Evolutionary conservation across 2,888 invertebrate species (phyloP), one percentile per base, ranked within the genome.

Genomic region (Zhuqinia jingwanae): DNA sequence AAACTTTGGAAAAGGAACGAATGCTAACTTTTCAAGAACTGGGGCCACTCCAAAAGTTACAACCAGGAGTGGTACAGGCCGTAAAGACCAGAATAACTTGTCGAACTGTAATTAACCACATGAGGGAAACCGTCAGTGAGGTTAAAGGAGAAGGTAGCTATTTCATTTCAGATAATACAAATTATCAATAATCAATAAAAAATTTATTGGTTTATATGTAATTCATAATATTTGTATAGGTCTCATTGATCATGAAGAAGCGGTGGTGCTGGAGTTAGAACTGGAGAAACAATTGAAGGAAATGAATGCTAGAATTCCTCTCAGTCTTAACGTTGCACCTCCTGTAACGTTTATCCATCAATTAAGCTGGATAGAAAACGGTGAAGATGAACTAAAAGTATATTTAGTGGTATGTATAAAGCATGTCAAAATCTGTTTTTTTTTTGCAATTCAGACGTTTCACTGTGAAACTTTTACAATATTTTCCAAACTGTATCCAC

Each of bases 21-120:
- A 91, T 94, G 87, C 91, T 92, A 8, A 93, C 94, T 17, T 93
- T 94, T 0, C 92, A 93, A 6, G 93, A 94, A 89, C 91, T 94
- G 6, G 94, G 89, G 8, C 88, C 94, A 20, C 92, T 95, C 0
- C 95, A 95, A 90, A 93, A 94, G 0, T 93, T 94, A 78, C 92
- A 94, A 1, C 94, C 94, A 0, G 94, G 94, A 93, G 94, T 95
- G 0, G 95, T 95, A 0, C 94, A 95, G 75, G 94, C 95, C 0
- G 94, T 95, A 73, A 95, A 95, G 92, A 95, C 95, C 0, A 92
- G 94, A 5, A 95, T 95, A 90, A 95, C 95, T 0, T 94, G 94
- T 27, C 22, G 78, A 47, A 78, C 78, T 11, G 17, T 78, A 25
- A 8, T 78, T 17, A 78, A 78, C 11, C 78, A 78, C 63, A 78